Evolutionary conservation across 2,797 vertebrate species (phyloP).

Genomic region (Hozukius guyotensis): DNA sequence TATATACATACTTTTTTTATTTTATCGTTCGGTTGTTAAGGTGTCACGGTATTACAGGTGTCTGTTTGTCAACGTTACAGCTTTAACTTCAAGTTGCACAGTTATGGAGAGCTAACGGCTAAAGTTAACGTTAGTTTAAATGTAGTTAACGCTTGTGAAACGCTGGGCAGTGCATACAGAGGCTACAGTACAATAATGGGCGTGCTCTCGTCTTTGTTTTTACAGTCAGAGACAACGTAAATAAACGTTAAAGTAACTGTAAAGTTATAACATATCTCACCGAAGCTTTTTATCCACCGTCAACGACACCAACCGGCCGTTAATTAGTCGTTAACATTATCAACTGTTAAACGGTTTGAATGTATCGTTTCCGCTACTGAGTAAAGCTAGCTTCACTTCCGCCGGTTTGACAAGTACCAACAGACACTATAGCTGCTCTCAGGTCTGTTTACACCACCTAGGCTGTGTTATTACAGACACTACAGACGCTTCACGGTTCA

Average conservation of each 20-base stretch:
- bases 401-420: not conserved
- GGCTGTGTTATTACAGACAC: not conserved
- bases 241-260: not conserved
- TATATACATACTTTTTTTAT: not conserved
- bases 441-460: not conserved
- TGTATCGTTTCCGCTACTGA: not conserved
- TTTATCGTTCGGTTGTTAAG: not conserved
- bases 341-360: not conserved
- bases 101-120: not conserved
- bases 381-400: conserved; percentile 16
- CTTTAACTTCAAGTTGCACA: not conserved
- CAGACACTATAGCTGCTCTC: not conserved
- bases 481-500: not conserved
- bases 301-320: not conserved
- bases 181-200: not conserved
- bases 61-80: not conserved
- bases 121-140: not conserved
- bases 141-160: not conserved
- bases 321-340: accelerated
- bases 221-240: not conserved
- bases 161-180: too few relatives aligned
- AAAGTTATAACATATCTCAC: not conserved
- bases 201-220: not conserved
- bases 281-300: too few relatives aligned
- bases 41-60: not conserved